A percentile compares a stretch with the other conserved stretches of the same genome.
Evolutionary conservation across 2,888 invertebrate genomes (phyloP).

Genomic region (Napeogenes inachia): DNA sequence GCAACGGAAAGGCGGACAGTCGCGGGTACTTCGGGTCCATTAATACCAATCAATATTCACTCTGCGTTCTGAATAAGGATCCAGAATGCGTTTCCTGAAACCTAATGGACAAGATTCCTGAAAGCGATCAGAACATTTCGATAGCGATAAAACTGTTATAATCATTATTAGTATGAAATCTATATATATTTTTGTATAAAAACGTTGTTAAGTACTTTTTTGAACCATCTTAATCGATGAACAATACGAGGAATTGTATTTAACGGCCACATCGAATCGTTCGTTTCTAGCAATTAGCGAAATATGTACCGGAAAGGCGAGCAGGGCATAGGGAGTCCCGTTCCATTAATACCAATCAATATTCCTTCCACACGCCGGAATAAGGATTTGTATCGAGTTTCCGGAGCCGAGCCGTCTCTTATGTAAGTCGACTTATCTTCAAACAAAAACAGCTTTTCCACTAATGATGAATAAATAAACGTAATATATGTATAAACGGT

Average conservation of each 20-base stretch:
- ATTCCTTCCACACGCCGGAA: slow-evolving; percentile 51
- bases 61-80: slow-evolving; percentile 38
- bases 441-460: neutral
- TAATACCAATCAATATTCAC: slow-evolving; percentile 73
- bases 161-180: neutral
- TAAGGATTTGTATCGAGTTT: slow-evolving; percentile 20
- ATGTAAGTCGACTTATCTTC: slow-evolving; percentile 1
- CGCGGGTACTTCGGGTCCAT: slow-evolving; percentile 50
- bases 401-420: slow-evolving; percentile 12
- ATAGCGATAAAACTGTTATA: neutral
- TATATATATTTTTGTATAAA: neutral
- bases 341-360: slow-evolving; percentile 72
- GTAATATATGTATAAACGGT: neutral
- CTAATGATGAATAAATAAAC: neutral
- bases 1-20: slow-evolving; percentile 39
- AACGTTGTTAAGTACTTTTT: neutral
- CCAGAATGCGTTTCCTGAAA: slow-evolving; percentile 19
- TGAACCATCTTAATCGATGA: neutral
- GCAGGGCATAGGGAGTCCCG: slow-evolving; percentile 16
- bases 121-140: neutral
- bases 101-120: neutral
- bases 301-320: slow-evolving; percentile 49
- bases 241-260: neutral
- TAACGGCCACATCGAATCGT: slow-evolving; percentile 10
- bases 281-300: slow-evolving; percentile 57